Base-by-base conservation (phyloP, 2,888 invertebrate species). In the Dryobota labecula region DNA sequence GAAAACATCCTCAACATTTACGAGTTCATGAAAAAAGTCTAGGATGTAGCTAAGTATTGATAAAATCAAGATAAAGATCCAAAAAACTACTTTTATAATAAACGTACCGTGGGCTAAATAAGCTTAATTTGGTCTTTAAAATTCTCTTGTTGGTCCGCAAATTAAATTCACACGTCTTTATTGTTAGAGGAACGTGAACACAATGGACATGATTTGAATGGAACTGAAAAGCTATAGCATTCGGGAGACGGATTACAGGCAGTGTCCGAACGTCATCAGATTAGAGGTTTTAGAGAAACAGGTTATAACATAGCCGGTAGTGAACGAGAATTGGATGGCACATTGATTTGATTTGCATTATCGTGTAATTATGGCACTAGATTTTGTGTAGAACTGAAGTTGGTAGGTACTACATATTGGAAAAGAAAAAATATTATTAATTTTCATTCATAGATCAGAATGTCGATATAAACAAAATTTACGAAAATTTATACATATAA, bases 191-290 rank as follows among this genome's bases (percentile, higher is more conserved):
- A 30, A 36, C 56, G 33, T 27, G 64, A 62, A 43, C 20, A 82
- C 78, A 82, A 77, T 77, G 43, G 65, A 58, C 24, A 53, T 43
- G 71, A 78, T 78, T 82, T 70, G 65, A 82, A 82, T 77, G 47
- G 61, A 66, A 65, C 57, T 77, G 61, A 62, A 81, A 66, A 78
- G 82, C 57, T 58, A 65, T 62, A 61, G 45, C 70, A 9, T 69
- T 43, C 2, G 33, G 13, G 49, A 78, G 78, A 78, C 36, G 38
- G 62, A 77, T 82, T 78, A 70, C 53, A 66, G 13, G 43, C 18
- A 15, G 47, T 45, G 36, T 43, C 30, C 56, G 36, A 54, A 64
- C 56, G 64, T 70, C 78, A 76, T 81, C 77, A 65, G 82, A 70
- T 78, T 57, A 65, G 30, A 56, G 45, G 36, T 56, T 69, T 75